Evolutionary conservation across 2,797 vertebrate genomes (phyloP).

Genomic region (Pseudochirops cupreus): DNA sequence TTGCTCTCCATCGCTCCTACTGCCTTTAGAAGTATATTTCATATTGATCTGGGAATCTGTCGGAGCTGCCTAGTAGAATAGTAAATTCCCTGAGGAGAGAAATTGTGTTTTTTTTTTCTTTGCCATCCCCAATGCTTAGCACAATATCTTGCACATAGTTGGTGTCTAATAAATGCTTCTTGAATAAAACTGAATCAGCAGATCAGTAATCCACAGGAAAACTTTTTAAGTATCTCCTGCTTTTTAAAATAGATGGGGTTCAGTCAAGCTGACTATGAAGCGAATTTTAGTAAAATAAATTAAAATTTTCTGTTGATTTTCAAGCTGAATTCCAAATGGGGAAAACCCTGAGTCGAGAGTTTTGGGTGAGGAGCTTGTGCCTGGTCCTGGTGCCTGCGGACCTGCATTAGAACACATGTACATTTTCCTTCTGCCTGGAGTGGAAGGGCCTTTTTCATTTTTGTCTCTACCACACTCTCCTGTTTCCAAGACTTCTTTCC

Average conservation of each 20-base stretch:
- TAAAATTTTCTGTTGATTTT: slow-evolving; percentile 10
- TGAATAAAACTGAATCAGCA: neutral
- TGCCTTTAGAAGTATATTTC: neutral
- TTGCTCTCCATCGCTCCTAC: neutral
- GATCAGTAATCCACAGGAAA: neutral
- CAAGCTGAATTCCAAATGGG: neutral
- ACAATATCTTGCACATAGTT: neutral
- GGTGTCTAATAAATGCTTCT: neutral
- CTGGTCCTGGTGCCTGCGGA: neutral
- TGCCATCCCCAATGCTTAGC: neutral
- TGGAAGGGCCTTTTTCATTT: neutral
- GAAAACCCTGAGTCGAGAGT: neutral
- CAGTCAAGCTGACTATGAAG: slow-evolving; percentile 9
- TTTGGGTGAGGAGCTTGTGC: neutral
- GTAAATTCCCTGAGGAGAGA: neutral
- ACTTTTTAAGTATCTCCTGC: neutral
- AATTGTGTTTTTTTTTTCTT: neutral
- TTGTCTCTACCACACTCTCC: neutral
- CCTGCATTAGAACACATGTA: neutral
- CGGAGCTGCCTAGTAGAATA: neutral
- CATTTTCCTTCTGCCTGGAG: slow-evolving; percentile 20
- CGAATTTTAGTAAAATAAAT: slow-evolving; percentile 22
- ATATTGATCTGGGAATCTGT: neutral
- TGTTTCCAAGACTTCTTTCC: slow-evolving; percentile 7
- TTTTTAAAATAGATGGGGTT: neutral